These are phyloP conservation scores for Aplysia californica DNA, from an alignment of 1,140 invertebrate species.

Conservation along the genomic window DNA sequence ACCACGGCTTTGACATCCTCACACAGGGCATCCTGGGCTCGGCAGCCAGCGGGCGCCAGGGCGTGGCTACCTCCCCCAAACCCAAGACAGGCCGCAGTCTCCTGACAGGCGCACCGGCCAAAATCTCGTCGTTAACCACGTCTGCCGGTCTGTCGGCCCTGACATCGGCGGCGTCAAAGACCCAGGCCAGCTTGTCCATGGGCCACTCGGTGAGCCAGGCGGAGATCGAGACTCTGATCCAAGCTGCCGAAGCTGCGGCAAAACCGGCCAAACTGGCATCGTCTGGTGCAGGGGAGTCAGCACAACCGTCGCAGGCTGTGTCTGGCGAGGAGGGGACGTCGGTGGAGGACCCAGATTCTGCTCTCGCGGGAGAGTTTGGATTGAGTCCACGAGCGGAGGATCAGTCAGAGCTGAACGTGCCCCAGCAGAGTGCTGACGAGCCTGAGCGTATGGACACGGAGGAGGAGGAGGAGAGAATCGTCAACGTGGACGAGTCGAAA, in stretches of 20 bases:
- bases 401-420: neutral
- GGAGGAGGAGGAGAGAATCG: neutral
- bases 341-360: too few relatives aligned
- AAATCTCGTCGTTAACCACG: neutral
- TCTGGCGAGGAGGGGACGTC: too few relatives aligned
- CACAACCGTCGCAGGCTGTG: too few relatives aligned
- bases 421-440: too few relatives aligned
- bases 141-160: neutral
- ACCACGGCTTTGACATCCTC: conserved; percentile 27
- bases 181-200: neutral
- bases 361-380: too few relatives aligned
- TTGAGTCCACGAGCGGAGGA: neutral
- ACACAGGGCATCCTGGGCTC: conserved; percentile 21
- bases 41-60: neutral
- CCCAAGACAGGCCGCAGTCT: conserved; percentile 16
- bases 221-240: conserved; percentile 19
- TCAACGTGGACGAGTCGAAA: conserved; percentile 14
- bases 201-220: neutral
- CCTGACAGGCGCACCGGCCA: neutral
- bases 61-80: neutral
- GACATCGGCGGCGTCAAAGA: neutral
- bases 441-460: neutral
- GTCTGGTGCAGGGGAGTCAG: too few relatives aligned
- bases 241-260: conserved; percentile 17
- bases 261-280: neutral